These are phyloP conservation scores for Scaptomyza flava DNA, from an alignment of 2,888 invertebrate species.

Conservation along the genomic window DNA sequence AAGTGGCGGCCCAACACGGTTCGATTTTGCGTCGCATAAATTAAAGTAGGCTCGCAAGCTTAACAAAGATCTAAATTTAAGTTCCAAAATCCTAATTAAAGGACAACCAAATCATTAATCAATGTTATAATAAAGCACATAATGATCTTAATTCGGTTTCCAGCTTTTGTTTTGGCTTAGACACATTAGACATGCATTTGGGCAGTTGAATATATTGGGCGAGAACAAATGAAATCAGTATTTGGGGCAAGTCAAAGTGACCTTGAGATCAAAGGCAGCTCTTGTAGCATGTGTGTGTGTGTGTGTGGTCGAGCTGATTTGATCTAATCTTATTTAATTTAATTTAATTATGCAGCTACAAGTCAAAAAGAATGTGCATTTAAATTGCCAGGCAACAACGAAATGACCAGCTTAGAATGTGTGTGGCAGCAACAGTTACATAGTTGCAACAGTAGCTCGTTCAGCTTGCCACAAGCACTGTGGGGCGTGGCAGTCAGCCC, in stretches of 20 bases:
- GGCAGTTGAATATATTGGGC: conserved; percentile 50
- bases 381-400: conserved; percentile 49
- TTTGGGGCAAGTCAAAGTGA: conserved; percentile 31
- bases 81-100: no score
- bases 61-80: no score
- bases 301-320: conserved; percentile 6
- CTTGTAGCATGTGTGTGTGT: conserved; percentile 4
- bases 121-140: no score
- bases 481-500: conserved; percentile 57
- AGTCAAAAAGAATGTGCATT: conserved; percentile 36
- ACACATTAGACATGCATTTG: conserved; percentile 53
- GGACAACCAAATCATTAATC: no score
- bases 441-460: conserved; percentile 54
- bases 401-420: conserved; percentile 44
- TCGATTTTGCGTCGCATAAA: conserved; percentile 61
- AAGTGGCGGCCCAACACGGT: conserved; percentile 30
- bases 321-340: conserved; percentile 36
- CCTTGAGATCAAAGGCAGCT: conserved; percentile 50
- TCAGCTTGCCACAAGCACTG: conserved; percentile 59
- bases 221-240: conserved; percentile 26
- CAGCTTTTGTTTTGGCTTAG: not conserved
- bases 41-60: conserved; percentile 33
- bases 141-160: no score
- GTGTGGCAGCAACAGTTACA: conserved; percentile 43
- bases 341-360: conserved; percentile 52